phyloP scores from a whole-genome alignment of 2,797 vertebrate species.

The Aythya fuligula region DNA sequence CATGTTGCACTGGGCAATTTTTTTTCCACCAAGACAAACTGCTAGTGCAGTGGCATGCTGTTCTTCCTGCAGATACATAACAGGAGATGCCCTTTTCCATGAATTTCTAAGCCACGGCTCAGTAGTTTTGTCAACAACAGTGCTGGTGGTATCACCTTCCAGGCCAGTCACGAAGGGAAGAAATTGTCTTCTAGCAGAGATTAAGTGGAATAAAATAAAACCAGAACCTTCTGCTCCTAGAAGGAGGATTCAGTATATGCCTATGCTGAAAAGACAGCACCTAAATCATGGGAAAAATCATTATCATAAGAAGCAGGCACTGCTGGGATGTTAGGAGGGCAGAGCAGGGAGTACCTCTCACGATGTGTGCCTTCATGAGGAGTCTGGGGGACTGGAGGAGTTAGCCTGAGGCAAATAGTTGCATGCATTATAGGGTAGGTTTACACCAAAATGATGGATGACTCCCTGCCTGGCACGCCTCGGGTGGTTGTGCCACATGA shows the following conservation, averaged over 20 bases:
- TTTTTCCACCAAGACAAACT: background rate
- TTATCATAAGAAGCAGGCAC: background rate
- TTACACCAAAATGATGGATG: conserved; percentile 37
- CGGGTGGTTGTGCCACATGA: background rate
- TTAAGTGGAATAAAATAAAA: background rate
- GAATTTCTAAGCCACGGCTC: background rate
- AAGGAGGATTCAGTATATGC: background rate
- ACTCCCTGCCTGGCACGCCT: background rate
- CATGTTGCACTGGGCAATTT: background rate
- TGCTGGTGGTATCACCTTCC: background rate
- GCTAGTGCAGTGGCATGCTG: background rate
- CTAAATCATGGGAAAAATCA: background rate
- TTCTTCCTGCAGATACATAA: background rate
- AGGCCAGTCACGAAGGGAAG: accelerated
- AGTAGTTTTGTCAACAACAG: background rate
- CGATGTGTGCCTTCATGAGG: accelerated
- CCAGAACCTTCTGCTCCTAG: background rate
- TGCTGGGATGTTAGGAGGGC: background rate
- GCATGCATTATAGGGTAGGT: accelerated
- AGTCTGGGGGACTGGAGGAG: background rate
- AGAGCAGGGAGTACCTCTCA: background rate
- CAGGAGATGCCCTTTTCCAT: background rate
- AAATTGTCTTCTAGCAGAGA: background rate
- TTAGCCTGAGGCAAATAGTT: background rate
- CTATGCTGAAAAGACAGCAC: background rate